Percentiles rank a stretch among this genome's conserved stretches.
Evolutionary conservation across 1,140 invertebrate species (phyloP).

Genomic region (Homalodisca vitripennis): DNA sequence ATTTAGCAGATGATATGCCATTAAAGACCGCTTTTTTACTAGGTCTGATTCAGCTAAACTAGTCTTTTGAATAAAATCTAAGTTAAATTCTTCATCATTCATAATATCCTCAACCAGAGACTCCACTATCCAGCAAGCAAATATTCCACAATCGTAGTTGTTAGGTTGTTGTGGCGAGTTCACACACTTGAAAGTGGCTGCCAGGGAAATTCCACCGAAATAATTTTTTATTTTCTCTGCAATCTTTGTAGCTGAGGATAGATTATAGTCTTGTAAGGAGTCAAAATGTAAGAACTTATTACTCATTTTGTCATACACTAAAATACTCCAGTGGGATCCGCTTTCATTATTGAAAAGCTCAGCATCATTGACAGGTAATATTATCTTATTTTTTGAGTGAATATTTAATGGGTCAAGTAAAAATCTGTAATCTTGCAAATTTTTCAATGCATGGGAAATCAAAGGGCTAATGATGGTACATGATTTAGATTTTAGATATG

Average conservation of each 20-base stretch:
- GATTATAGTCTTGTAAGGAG: background rate
- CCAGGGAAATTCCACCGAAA: background rate
- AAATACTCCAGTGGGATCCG: background rate
- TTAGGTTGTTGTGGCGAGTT: background rate
- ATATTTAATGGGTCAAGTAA: background rate
- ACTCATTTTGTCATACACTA: background rate
- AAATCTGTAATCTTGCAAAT: background rate
- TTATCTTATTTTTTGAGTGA: background rate
- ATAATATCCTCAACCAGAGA: background rate
- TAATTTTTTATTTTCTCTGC: background rate
- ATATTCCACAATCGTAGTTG: background rate
- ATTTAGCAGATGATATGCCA: background rate
- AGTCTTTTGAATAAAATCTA: background rate
- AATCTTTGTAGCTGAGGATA: background rate
- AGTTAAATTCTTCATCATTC: background rate
- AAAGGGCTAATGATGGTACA: background rate
- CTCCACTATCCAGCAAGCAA: constrained; percentile 1
- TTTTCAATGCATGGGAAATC: background rate
- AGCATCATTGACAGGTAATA: constrained; percentile 1
- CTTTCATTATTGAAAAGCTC: background rate
- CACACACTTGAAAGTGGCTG: background rate
- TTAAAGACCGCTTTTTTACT: background rate
- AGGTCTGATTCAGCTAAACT: background rate
- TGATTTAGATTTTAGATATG: background rate
- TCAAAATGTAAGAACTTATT: background rate